These are phyloP conservation scores for Sminthurides aquaticus DNA, from an alignment of 2,888 invertebrate genomes.

Conservation along the genomic window DNA sequence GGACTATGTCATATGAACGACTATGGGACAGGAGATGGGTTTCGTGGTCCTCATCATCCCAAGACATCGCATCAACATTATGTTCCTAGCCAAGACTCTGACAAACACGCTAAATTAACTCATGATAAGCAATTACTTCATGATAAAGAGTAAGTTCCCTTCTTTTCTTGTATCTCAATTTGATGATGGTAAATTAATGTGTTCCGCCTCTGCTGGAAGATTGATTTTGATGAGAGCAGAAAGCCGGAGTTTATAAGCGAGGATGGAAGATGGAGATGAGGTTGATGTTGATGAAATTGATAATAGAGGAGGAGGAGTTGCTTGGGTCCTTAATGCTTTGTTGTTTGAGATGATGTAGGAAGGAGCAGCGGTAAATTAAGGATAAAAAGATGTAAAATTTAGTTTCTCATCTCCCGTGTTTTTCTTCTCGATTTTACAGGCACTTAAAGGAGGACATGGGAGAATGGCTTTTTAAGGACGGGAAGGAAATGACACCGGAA, in stretches of 20 bases:
- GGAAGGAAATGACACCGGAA: constrained; percentile 70
- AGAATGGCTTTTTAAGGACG: constrained; percentile 55
- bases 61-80: constrained; percentile 27
- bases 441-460: constrained; percentile 71
- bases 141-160: constrained; percentile 59
- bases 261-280: no score
- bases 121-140: constrained; percentile 65
- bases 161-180: not conserved
- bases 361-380: no score
- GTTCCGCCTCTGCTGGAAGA: not conserved
- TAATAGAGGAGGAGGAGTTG: no score
- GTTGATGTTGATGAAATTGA: no score
- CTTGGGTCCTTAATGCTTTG: no score
- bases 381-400: no score
- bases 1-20: not conserved
- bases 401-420: no score
- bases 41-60: constrained; percentile 38
- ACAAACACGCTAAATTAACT: constrained; percentile 54
- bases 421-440: constrained; percentile 51
- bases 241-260: no score
- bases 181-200: no score
- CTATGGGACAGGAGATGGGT: not conserved
- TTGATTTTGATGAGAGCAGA: constrained; percentile 2
- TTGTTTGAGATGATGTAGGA: no score
- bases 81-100: constrained; percentile 45